Percentiles rank a stretch among this genome's conserved stretches.
These are phyloP conservation scores for Oplegnathus fasciatus DNA, from an alignment of 2,113 vertebrate species.

Conservation along the genomic window DNA sequence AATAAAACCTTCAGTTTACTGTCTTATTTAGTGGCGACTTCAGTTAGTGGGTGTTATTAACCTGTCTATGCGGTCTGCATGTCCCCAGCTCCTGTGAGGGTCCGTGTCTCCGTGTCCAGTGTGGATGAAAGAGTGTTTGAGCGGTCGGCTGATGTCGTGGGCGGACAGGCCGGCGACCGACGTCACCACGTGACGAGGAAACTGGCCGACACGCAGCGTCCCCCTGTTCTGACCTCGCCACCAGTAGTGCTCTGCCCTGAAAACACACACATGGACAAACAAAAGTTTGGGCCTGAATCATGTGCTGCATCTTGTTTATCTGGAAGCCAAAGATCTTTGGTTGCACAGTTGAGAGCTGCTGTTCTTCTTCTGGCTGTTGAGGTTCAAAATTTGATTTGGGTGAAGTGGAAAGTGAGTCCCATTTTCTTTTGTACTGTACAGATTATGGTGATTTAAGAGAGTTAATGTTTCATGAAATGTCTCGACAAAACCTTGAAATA, in stretches of 20 bases:
- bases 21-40: neutral
- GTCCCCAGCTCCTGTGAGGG: constrained; percentile 97
- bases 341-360: neutral
- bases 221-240: constrained; percentile 98
- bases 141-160: constrained; percentile 98
- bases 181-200: constrained; percentile 97
- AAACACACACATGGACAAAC: neutral
- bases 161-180: constrained; percentile 95
- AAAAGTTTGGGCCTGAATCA: neutral
- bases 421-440: neutral
- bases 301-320: neutral
- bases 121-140: constrained; percentile 99
- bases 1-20: neutral
- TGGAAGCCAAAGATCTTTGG: neutral
- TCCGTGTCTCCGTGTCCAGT: constrained; percentile 98
- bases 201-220: constrained; percentile 95
- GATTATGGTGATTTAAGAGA: neutral
- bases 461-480: neutral
- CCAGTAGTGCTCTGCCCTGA: constrained; percentile 99
- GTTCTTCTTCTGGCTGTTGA: neutral
- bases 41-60: constrained; percentile 51
- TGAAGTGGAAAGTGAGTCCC: no score
- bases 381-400: neutral
- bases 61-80: constrained; percentile 97
- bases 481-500: neutral